Evolutionary conservation across 1,140 invertebrate genomes (phyloP).

Genomic region (Bombus huntii): DNA sequence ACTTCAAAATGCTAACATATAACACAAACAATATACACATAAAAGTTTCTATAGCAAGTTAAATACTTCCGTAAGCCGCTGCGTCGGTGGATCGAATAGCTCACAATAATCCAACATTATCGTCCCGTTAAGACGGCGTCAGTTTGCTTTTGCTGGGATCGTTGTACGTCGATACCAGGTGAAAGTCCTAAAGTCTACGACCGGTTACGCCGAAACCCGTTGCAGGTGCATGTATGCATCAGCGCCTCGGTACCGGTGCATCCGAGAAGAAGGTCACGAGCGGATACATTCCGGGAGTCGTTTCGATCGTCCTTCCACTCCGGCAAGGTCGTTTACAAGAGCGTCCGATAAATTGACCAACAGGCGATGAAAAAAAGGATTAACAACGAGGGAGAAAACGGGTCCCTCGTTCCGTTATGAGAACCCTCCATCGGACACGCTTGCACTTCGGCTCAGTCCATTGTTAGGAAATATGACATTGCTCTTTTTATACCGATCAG

Average conservation of each 20-base stretch:
- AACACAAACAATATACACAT: background rate
- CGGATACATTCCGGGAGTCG: conserved; percentile 59
- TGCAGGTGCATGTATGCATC: conserved; percentile 60
- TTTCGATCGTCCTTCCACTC: conserved; percentile 58
- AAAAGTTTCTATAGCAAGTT: background rate
- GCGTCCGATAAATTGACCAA: conserved; percentile 50
- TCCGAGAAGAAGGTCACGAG: conserved; percentile 60
- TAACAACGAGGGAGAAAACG: conserved; percentile 39
- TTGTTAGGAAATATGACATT: too few relatives aligned
- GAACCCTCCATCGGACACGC: background rate
- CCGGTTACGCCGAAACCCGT: conserved; percentile 62
- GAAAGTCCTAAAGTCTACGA: conserved; percentile 63
- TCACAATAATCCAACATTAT: conserved; percentile 28
- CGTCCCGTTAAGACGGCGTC: conserved; percentile 42
- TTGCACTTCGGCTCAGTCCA: too few relatives aligned
- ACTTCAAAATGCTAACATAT: too few relatives aligned
- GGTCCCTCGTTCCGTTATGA: background rate
- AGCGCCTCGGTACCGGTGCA: conserved; percentile 51
- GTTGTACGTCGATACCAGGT: conserved; percentile 54
- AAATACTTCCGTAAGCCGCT: background rate
- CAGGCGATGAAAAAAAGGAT: conserved; percentile 41
- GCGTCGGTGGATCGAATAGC: background rate
- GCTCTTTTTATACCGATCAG: too few relatives aligned
- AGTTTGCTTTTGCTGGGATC: conserved; percentile 38
- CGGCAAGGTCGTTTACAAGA: conserved; percentile 54